phyloP scores from a whole-genome alignment of 2,888 invertebrate species.

The Tipula confusa region DNA sequence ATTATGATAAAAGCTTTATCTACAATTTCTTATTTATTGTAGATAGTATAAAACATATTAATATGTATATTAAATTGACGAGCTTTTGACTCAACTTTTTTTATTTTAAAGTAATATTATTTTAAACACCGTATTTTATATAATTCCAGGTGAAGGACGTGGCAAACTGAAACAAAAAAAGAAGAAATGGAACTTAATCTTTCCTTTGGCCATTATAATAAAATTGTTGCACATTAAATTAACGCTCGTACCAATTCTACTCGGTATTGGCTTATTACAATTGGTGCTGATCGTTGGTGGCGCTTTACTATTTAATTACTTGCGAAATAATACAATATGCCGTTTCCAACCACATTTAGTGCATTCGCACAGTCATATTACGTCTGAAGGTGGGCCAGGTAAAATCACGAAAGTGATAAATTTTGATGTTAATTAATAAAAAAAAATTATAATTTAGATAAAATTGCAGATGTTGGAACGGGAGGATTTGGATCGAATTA shows the following conservation, averaged over 20 bases:
- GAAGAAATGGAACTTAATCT: constrained; percentile 45
- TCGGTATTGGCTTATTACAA: constrained; percentile 45
- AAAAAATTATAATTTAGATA: background rate
- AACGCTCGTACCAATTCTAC: constrained; percentile 43
- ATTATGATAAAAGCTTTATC: too few species aligned
- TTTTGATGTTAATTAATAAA: background rate
- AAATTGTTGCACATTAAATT: constrained; percentile 47
- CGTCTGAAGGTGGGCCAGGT: background rate
- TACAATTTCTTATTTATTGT: too few species aligned
- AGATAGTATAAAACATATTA: too few species aligned
- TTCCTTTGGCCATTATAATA: constrained; percentile 46
- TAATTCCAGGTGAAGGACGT: constrained; percentile 5
- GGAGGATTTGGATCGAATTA: background rate
- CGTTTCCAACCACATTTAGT: constrained; percentile 47
- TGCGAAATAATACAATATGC: constrained; percentile 47
- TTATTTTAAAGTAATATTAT: too few species aligned
- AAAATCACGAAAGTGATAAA: background rate
- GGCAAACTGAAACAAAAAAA: constrained; percentile 38
- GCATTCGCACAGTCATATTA: constrained; percentile 46
- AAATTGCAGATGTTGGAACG: background rate
- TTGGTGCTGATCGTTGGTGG: constrained; percentile 44
- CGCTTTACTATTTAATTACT: constrained; percentile 46
- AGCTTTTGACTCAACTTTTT: too few species aligned
- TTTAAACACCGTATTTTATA: too few species aligned
- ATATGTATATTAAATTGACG: too few species aligned